These are phyloP conservation scores for Polyergus mexicanus DNA, from an alignment of 1,140 invertebrate species.

Conservation along the genomic window DNA sequence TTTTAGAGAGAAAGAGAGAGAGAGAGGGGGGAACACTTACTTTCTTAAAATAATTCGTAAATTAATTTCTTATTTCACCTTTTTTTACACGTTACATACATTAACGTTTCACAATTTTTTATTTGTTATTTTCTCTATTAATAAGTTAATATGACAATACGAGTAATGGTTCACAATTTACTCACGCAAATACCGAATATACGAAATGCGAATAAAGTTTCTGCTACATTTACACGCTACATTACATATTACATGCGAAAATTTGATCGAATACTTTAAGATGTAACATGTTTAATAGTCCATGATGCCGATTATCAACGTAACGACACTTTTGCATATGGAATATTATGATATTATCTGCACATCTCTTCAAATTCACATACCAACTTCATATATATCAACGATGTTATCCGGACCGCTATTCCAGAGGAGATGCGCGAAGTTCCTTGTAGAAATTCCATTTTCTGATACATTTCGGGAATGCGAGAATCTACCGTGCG, in stretches of 20 bases:
- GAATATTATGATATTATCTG: neutral
- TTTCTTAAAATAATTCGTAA: neutral
- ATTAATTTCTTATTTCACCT: neutral
- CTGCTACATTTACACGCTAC: neutral
- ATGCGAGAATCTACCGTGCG: neutral
- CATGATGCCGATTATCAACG: neutral
- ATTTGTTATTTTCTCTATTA: neutral
- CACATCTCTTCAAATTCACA: neutral
- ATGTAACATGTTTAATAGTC: neutral
- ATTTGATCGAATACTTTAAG: neutral
- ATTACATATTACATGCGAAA: too few species aligned
- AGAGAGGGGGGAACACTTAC: neutral
- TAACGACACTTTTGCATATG: neutral
- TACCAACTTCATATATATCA: neutral
- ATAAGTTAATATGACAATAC: neutral
- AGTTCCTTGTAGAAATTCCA: constrained; percentile 51
- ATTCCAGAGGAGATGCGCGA: neutral
- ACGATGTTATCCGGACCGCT: constrained; percentile 24
- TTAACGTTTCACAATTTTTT: neutral
- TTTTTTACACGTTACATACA: neutral
- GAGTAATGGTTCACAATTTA: neutral
- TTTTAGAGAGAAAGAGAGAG: neutral
- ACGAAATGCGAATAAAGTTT: neutral
- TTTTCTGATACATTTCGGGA: constrained; percentile 41
- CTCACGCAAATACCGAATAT: neutral